Conservation (phyloP, 2,797 vertebrate species). For the Tarsius wallacei region DNA sequence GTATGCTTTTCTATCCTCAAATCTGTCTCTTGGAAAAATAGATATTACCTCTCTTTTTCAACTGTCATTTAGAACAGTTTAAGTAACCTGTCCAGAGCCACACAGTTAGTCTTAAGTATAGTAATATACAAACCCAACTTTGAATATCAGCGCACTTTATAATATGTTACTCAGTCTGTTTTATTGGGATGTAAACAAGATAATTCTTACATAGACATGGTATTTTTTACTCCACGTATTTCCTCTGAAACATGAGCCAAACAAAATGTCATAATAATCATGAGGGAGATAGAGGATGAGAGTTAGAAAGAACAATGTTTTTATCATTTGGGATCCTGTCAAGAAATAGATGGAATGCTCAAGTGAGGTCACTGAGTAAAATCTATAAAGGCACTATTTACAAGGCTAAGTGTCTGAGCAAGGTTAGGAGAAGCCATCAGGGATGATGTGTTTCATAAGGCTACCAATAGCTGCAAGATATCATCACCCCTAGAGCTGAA, state of each 20-base stretch:
- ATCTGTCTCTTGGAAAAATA: background rate
- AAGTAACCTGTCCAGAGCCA: background rate
- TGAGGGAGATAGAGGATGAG: background rate
- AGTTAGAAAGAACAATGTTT: background rate
- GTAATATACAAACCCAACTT: background rate
- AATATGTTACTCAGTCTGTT: background rate
- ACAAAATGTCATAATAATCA: background rate
- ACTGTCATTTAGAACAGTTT: conserved; percentile 1
- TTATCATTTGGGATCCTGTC: background rate
- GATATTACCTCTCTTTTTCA: background rate
- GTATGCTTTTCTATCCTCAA: background rate
- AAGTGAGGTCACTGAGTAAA: background rate
- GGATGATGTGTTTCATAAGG: background rate
- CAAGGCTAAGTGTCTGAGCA: background rate
- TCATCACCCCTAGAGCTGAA: background rate
- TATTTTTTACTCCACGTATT: background rate
- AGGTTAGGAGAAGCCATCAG: background rate
- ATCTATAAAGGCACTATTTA: background rate
- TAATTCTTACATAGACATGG: background rate
- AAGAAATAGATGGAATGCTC: background rate
- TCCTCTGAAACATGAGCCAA: background rate
- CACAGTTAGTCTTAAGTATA: conserved; percentile 5
- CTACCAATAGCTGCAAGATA: background rate
- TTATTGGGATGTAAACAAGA: background rate
- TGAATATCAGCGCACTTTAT: background rate